Conservation (phyloP, 2,113 vertebrate genomes). For the Glaucomys volans region DNA sequence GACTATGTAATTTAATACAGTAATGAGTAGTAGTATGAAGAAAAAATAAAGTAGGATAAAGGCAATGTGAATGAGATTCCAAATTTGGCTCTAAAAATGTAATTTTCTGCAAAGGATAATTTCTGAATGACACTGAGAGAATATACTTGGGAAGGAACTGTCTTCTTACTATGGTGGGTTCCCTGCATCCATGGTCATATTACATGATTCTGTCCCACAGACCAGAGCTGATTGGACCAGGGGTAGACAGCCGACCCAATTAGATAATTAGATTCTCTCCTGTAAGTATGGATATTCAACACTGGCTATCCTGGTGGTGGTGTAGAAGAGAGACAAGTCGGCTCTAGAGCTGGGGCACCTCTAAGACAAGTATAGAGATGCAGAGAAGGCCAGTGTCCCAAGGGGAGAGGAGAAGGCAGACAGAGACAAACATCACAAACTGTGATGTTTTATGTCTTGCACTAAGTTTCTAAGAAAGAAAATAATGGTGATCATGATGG, state of each 20-base stretch:
- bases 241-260: too few species aligned
- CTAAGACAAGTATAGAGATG: not conserved
- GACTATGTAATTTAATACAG: not conserved
- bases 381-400: not conserved
- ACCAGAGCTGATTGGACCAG: not conserved
- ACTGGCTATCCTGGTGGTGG: not conserved
- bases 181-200: not conserved
- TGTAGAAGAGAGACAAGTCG: not conserved
- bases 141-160: not conserved
- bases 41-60: not conserved
- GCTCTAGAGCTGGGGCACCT: not conserved
- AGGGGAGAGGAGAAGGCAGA: not conserved
- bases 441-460: not conserved
- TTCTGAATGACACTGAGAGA: not conserved
- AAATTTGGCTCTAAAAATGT: not conserved
- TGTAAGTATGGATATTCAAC: not conserved
- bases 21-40: not conserved
- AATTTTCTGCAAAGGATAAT: not conserved
- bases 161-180: not conserved
- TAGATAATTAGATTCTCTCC: not conserved
- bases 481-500: not conserved
- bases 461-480: conserved; percentile 11
- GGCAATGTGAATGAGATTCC: not conserved
- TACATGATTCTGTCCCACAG: not conserved
- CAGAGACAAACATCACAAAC: not conserved